These are phyloP conservation scores for Coreius guichenoti DNA, from an alignment of 2,797 vertebrate genomes.

Conservation along the genomic window DNA sequence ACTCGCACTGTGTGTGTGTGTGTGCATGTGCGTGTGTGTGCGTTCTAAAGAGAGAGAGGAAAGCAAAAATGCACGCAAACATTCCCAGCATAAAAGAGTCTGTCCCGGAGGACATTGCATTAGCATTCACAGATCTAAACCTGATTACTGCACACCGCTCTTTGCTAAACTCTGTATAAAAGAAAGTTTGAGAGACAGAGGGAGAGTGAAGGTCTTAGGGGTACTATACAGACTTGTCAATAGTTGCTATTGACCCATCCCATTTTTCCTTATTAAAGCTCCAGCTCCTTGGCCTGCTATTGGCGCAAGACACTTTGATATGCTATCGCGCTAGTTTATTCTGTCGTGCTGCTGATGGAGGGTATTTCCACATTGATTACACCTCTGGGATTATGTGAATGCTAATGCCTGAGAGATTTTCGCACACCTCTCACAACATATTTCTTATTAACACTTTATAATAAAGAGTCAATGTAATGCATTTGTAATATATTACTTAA, in stretches of 20 bases:
- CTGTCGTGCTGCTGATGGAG: constrained; percentile 79
- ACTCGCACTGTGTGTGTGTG: background rate
- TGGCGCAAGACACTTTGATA: constrained; percentile 72
- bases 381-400: constrained; percentile 78
- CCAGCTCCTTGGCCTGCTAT: constrained; percentile 69
- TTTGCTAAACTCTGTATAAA: constrained; percentile 45
- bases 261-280: constrained; percentile 82
- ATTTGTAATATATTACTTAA: constrained; percentile 9
- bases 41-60: background rate
- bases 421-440: constrained; percentile 11
- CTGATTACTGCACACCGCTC: constrained; percentile 45
- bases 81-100: constrained; percentile 52
- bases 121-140: constrained; percentile 49
- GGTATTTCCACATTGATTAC: constrained; percentile 80
- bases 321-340: constrained; percentile 69
- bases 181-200: constrained; percentile 44
- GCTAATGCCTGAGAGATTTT: constrained; percentile 66
- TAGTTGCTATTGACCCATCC: constrained; percentile 76
- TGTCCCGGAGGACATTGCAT: constrained; percentile 42
- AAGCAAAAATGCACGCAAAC: constrained; percentile 25
- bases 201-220: constrained; percentile 40
- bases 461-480: background rate
- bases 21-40: background rate
- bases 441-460: constrained; percentile 27
- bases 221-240: constrained; percentile 47